Evolutionary conservation across 64 coral and sea anemone species (phyloP).

Genomic region (Pocillopora verrucosa): DNA sequence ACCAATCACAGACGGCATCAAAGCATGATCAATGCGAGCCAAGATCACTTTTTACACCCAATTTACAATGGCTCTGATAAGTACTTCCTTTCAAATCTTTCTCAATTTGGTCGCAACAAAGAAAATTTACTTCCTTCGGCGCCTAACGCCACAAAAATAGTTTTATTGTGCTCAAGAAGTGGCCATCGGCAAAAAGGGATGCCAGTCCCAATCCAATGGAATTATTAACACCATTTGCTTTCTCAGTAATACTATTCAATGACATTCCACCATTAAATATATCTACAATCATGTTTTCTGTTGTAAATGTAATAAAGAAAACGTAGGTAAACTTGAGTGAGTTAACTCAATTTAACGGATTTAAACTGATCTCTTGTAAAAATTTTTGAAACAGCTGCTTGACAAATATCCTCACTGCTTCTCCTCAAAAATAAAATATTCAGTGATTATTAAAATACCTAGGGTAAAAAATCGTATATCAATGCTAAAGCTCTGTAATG

Average conservation of each 20-base stretch:
- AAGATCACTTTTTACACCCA: too few species aligned
- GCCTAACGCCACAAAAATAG: too few species aligned
- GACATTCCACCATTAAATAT: background rate
- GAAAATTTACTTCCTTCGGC: too few species aligned
- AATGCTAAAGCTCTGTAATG: conserved; percentile 82
- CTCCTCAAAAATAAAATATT: background rate
- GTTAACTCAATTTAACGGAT: background rate
- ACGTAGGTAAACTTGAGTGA: background rate
- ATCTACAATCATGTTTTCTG: background rate
- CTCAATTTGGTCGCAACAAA: too few species aligned
- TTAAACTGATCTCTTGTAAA: background rate
- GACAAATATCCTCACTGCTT: background rate
- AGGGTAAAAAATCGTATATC: background rate
- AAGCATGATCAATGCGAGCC: too few species aligned
- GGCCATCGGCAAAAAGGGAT: too few species aligned
- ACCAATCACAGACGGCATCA: too few species aligned
- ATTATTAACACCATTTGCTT: background rate
- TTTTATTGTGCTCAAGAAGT: too few species aligned
- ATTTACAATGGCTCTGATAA: too few species aligned
- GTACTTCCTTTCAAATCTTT: too few species aligned
- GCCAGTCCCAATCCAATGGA: background rate
- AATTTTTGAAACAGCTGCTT: too few species aligned
- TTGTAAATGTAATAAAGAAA: background rate
- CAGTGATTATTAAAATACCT: background rate
- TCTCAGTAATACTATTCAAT: background rate